Evolutionary conservation across 2,797 vertebrate species (phyloP).

Genomic region (Chrysocyon brachyurus): DNA sequence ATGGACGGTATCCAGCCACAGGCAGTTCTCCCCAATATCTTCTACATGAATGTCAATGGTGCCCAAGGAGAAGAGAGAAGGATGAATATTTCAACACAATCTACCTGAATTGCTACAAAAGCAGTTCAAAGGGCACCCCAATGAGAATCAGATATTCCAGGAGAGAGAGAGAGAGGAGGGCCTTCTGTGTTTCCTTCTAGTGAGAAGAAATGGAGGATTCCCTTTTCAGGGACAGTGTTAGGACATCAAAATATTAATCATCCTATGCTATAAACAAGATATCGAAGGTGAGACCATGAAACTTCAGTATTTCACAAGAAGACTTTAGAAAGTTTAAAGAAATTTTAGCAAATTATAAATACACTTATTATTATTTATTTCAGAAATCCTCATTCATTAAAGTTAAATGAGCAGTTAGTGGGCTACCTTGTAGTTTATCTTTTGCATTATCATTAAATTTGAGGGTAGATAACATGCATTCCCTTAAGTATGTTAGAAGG

Average conservation of each 20-base stretch:
- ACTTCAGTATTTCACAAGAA: background rate
- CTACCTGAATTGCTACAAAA: background rate
- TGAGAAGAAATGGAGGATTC: background rate
- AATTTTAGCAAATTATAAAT: slow-evolving; percentile 40
- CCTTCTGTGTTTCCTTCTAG: background rate
- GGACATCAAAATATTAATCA: background rate
- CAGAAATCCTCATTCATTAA: slow-evolving; percentile 66
- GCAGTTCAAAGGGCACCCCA: background rate
- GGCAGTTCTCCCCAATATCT: background rate
- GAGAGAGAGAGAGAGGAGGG: background rate
- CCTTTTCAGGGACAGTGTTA: background rate
- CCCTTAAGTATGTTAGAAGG: slow-evolving; percentile 24
- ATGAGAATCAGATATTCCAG: background rate
- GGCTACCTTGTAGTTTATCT: slow-evolving; percentile 25
- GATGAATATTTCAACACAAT: background rate
- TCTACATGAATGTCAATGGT: background rate
- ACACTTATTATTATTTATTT: slow-evolving; percentile 64
- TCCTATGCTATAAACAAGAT: background rate
- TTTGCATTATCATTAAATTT: slow-evolving; percentile 36
- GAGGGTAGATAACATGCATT: background rate
- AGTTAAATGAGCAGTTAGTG: slow-evolving; percentile 64
- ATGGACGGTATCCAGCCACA: background rate
- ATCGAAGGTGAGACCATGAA: background rate
- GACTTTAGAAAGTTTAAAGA: background rate
- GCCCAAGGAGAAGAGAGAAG: background rate